A percentile compares a stretch with the other conserved stretches of the same genome.
Evolutionary conservation across 2,888 invertebrate species (phyloP).

Genomic region (Branchinecta sandiegonensis): DNA sequence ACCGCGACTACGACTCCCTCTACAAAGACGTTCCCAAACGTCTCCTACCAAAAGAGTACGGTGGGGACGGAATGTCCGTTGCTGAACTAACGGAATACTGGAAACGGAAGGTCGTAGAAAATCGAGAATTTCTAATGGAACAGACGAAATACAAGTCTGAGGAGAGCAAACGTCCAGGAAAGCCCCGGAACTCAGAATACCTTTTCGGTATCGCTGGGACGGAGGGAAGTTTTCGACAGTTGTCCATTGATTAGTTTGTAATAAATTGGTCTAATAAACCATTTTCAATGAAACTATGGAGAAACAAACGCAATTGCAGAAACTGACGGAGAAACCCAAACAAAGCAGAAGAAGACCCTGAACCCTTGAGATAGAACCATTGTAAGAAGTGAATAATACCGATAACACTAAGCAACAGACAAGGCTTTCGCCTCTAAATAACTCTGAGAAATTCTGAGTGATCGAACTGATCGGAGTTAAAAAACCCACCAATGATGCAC

Average conservation of each 20-base stretch:
- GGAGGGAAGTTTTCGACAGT: constrained; percentile 74
- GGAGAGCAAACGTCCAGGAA: constrained; percentile 60
- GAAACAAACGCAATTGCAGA: too few relatives aligned
- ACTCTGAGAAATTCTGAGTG: too few relatives aligned
- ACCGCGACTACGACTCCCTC: constrained; percentile 45
- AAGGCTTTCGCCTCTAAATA: too few relatives aligned
- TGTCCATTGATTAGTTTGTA: constrained; percentile 46
- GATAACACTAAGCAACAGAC: too few relatives aligned
- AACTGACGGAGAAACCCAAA: too few relatives aligned
- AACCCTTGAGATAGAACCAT: too few relatives aligned
- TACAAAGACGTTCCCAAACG: constrained; percentile 64
- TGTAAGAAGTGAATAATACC: too few relatives aligned
- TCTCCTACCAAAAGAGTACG: constrained; percentile 65
- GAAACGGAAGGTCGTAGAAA: constrained; percentile 48
- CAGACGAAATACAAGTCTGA: constrained; percentile 64
- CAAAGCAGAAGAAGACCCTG: too few relatives aligned
- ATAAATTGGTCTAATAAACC: too few relatives aligned
- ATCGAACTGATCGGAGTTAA: too few relatives aligned
- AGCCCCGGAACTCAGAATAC: constrained; percentile 61
- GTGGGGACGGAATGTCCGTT: constrained; percentile 51
- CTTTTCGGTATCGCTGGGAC: constrained; percentile 52
- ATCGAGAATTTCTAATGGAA: constrained; percentile 62
- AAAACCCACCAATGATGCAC: too few relatives aligned
- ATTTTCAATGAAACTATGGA: too few relatives aligned
- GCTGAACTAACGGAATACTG: constrained; percentile 35